These are phyloP conservation scores for Encarsia formosa DNA, from an alignment of 2,888 invertebrate species.

Conservation along the genomic window DNA sequence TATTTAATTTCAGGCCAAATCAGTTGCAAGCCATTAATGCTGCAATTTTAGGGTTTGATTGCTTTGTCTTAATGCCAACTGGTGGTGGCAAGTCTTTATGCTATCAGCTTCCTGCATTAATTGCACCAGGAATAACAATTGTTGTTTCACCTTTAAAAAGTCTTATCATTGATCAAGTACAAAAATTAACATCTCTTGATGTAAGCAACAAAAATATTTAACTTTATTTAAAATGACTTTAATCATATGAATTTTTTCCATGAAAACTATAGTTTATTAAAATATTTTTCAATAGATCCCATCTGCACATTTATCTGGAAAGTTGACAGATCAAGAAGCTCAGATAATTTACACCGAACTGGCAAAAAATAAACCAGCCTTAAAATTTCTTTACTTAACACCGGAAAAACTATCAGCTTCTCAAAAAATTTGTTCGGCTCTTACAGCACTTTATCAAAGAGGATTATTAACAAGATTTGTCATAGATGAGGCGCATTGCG, in stretches of 20 bases:
- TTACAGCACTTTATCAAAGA: constrained; percentile 69
- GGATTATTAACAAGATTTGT: constrained; percentile 80
- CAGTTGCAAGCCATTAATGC: constrained; percentile 94
- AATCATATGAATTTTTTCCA: neutral
- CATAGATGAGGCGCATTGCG: constrained; percentile 97
- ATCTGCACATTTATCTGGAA: constrained; percentile 80
- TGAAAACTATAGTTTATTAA: neutral
- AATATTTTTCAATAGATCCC: constrained; percentile 62
- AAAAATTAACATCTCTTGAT: constrained; percentile 81
- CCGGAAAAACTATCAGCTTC: constrained; percentile 92
- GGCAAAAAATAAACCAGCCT: constrained; percentile 61
- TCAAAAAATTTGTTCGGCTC: constrained; percentile 62
- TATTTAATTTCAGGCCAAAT: constrained; percentile 86
- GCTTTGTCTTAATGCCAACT: constrained; percentile 97
- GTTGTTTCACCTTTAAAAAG: constrained; percentile 94
- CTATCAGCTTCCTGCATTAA: constrained; percentile 84
- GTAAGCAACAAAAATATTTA: constrained; percentile 53
- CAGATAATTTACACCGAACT: constrained; percentile 73
- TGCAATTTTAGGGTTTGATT: constrained; percentile 79
- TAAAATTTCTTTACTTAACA: constrained; percentile 91
- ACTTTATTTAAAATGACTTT: too few relatives aligned
- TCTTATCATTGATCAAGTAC: constrained; percentile 92
- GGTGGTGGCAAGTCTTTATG: constrained; percentile 93
- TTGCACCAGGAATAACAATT: constrained; percentile 83
- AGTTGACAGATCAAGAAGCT: constrained; percentile 60